phyloP scores from a whole-genome alignment of 2,797 vertebrate genomes.

The Xyrichtys novacula region DNA sequence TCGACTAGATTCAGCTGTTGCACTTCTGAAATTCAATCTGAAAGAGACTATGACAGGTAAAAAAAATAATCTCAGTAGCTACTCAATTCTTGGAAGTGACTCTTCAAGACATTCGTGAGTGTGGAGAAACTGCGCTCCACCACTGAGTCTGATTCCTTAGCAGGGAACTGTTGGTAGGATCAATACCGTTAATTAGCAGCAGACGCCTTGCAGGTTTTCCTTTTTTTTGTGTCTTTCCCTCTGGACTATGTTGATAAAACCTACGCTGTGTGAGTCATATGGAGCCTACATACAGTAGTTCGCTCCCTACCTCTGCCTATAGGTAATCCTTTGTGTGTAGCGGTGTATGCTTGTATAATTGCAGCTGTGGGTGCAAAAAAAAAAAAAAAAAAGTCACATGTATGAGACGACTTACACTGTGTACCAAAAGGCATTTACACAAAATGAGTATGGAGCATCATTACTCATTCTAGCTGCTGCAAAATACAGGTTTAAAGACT shows the following conservation, averaged over 20 bases:
- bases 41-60: constrained; percentile 35
- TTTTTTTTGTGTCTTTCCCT: not conserved
- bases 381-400: not conserved
- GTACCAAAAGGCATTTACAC: too few species aligned
- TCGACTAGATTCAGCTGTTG: constrained; percentile 48
- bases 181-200: constrained; percentile 44
- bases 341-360: not conserved
- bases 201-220: constrained; percentile 3
- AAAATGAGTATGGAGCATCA: too few species aligned
- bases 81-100: not conserved
- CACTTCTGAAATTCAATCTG: constrained; percentile 44
- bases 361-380: not conserved
- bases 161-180: constrained; percentile 11
- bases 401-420: too few species aligned
- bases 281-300: constrained; percentile 4
- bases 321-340: not conserved
- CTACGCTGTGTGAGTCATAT: constrained; percentile 5
- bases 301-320: not conserved
- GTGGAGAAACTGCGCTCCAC: not conserved
- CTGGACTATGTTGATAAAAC: constrained; percentile 32
- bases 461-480: not conserved
- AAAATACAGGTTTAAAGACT: not conserved
- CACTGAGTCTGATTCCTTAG: not conserved
- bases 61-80: constrained; percentile 20
- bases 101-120: constrained; percentile 8